A percentile compares a stretch with the other conserved stretches of the same genome.
Conservation (phyloP, 2,797 vertebrate species). For the Spinus pinus region DNA sequence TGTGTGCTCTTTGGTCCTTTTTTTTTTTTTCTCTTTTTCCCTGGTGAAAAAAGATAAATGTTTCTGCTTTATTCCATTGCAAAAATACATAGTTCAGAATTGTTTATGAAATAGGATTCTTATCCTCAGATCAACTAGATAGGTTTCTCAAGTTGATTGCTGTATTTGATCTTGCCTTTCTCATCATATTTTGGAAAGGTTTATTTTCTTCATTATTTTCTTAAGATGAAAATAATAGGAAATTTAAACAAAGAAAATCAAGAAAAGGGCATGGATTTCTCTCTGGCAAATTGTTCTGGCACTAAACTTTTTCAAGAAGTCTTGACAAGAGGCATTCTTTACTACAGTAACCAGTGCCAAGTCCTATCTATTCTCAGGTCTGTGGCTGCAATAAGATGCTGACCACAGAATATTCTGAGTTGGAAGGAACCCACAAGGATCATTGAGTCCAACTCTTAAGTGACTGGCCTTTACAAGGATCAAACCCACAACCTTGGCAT, state of each 20-base stretch:
- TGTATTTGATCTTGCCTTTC: background rate
- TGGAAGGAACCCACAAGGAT: background rate
- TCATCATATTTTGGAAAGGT: background rate
- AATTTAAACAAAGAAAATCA: background rate
- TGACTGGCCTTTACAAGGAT: background rate
- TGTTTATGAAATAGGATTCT: background rate
- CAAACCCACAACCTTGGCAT: background rate
- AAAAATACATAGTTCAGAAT: background rate
- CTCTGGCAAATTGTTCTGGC: background rate
- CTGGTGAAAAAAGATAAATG: background rate
- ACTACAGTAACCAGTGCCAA: background rate
- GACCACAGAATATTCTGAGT: background rate
- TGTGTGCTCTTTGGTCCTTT: background rate
- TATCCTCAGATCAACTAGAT: background rate
- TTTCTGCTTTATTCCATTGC: background rate
- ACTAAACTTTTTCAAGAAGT: background rate
- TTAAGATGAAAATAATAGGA: background rate
- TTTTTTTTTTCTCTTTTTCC: background rate
- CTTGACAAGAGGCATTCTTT: constrained; percentile 15
- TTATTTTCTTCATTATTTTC: background rate
- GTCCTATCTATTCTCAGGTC: background rate
- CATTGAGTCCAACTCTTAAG: background rate
- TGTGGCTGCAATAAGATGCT: background rate
- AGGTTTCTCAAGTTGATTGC: background rate
- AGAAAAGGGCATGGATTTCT: background rate